phyloP scores from a whole-genome alignment of 2,888 invertebrate species.

The Ectobius pallidus region DNA sequence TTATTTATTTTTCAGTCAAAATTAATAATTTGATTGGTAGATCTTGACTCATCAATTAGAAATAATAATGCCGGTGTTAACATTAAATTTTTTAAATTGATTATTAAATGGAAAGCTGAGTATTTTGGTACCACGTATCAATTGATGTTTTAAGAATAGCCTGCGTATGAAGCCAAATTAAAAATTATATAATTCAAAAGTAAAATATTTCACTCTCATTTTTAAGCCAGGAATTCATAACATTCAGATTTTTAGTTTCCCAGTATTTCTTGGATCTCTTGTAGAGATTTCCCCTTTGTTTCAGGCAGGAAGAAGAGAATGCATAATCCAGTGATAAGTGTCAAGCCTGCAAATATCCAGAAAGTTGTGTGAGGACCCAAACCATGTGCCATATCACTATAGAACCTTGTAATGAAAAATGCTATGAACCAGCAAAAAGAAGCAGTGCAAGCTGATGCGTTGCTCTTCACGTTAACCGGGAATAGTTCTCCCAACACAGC shows the following conservation, averaged over 20 bases:
- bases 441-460: constrained; percentile 78
- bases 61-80: no score
- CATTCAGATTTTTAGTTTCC: constrained; percentile 56
- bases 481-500: constrained; percentile 83
- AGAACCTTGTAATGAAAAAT: constrained; percentile 77
- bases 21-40: no score
- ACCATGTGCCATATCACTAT: constrained; percentile 61
- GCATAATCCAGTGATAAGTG: constrained; percentile 68
- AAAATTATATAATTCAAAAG: no score
- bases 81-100: no score
- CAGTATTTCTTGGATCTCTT: constrained; percentile 79
- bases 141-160: no score
- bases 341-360: constrained; percentile 72
- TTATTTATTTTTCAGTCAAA: no score
- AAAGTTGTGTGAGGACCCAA: constrained; percentile 73
- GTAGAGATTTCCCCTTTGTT: constrained; percentile 86
- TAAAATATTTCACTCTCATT: no score
- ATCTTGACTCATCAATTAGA: no score
- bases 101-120: no score
- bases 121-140: no score
- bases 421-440: constrained; percentile 78
- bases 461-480: constrained; percentile 76
- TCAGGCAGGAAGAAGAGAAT: constrained; percentile 78
- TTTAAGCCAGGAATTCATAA: no score
- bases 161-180: no score